A percentile compares a stretch with the other conserved stretches of the same genome.
phyloP scores from a whole-genome alignment of 2,113 vertebrate genomes.

The Sander vitreus region DNA sequence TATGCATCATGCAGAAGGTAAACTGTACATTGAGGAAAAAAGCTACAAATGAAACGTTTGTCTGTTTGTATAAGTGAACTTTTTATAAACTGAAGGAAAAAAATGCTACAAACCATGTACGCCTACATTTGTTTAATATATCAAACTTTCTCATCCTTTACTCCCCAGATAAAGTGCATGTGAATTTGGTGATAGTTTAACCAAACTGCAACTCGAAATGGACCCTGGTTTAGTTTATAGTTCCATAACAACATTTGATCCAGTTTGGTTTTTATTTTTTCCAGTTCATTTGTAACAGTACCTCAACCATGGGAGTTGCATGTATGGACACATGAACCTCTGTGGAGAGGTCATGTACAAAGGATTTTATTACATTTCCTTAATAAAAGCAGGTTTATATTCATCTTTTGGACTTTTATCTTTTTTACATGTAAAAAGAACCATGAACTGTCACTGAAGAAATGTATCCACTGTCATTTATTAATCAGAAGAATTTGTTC shows the following conservation, averaged over 20 bases:
- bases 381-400: slow-evolving; percentile 96
- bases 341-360: slow-evolving; percentile 92
- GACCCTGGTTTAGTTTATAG: slow-evolving; percentile 83
- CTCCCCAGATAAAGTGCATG: slow-evolving; percentile 90
- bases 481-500: not conserved
- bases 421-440: not conserved
- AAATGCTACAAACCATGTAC: slow-evolving; percentile 84
- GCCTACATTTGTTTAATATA: slow-evolving; percentile 87
- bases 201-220: slow-evolving; percentile 86
- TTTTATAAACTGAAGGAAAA: slow-evolving; percentile 50
- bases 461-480: not conserved
- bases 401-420: slow-evolving; percentile 30
- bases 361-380: slow-evolving; percentile 99
- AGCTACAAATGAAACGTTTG: slow-evolving; percentile 61
- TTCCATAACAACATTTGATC: slow-evolving; percentile 80
- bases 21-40: slow-evolving; percentile 69
- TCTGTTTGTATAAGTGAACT: slow-evolving; percentile 68
- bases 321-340: slow-evolving; percentile 92
- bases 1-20: slow-evolving; percentile 61
- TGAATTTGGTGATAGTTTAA: slow-evolving; percentile 89
- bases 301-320: slow-evolving; percentile 93
- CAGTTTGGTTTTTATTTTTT: slow-evolving; percentile 57
- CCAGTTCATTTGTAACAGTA: slow-evolving; percentile 85
- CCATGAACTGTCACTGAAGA: not conserved
- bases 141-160: slow-evolving; percentile 84